Evolutionary conservation across 1,140 invertebrate species (phyloP).

Genomic region (Triops cancriformis): DNA sequence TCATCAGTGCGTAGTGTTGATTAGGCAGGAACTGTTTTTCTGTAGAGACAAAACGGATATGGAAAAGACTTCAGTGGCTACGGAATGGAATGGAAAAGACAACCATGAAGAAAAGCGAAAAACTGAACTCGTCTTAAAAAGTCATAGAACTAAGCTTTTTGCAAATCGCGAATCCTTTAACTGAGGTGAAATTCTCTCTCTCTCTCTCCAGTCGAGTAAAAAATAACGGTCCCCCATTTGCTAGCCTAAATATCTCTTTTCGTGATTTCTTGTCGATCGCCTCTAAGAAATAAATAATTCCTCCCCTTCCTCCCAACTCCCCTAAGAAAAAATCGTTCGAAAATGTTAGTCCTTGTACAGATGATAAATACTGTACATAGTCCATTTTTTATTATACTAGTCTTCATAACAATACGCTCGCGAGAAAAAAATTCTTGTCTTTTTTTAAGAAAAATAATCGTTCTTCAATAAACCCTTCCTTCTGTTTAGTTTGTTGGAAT

Average conservation of each 20-base stretch:
- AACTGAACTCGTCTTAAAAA: background rate
- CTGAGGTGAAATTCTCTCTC: background rate
- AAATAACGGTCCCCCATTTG: background rate
- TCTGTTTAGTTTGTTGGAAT: background rate
- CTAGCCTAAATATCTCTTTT: conserved; percentile 7
- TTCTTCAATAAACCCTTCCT: background rate
- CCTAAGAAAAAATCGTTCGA: background rate
- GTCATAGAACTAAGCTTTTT: background rate
- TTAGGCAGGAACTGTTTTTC: background rate
- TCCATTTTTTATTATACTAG: conserved; percentile 14
- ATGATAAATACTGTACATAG: conserved; percentile 14
- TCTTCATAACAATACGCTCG: background rate
- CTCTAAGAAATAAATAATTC: background rate
- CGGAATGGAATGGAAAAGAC: background rate
- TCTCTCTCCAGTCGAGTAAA: background rate
- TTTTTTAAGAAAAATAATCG: background rate
- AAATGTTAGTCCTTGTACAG: conserved; percentile 5
- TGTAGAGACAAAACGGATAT: background rate
- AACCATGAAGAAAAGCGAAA: background rate
- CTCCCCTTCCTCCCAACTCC: background rate
- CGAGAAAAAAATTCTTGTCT: background rate
- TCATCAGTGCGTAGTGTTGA: background rate
- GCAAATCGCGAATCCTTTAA: background rate
- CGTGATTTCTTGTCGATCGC: conserved; percentile 9
- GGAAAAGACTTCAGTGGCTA: too few relatives aligned